Conservation (phyloP, 2,888 invertebrate genomes). For the Drosophila paracracens region DNA sequence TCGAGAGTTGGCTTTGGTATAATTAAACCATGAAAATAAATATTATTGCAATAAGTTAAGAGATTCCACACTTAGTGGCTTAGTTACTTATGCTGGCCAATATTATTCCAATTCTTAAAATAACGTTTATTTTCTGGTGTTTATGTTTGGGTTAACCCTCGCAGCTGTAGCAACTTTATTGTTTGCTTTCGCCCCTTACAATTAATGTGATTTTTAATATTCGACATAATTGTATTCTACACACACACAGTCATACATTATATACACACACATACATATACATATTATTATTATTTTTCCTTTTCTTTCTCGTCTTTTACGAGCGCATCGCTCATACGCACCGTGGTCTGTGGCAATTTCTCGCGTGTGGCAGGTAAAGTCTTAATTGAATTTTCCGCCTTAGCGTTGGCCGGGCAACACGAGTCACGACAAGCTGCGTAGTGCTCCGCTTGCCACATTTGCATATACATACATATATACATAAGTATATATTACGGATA, state of each 20-base stretch:
- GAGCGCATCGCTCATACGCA: slow-evolving; percentile 46
- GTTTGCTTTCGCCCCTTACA: slow-evolving; percentile 14
- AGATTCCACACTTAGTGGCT: not conserved
- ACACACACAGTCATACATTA: not conserved
- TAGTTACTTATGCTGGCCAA: not conserved
- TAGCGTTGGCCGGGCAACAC: slow-evolving; percentile 58
- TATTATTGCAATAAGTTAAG: not conserved
- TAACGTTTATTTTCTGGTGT: not conserved
- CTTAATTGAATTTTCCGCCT: slow-evolving; percentile 68
- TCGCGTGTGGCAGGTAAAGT: slow-evolving; percentile 64
- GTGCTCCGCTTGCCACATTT: not conserved
- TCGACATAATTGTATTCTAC: slow-evolving; percentile 33
- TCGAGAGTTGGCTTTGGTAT: not conserved
- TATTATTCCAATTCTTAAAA: not conserved
- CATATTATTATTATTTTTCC: slow-evolving; percentile 1
- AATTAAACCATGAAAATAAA: not conserved
- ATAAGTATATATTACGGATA: slow-evolving; percentile 30
- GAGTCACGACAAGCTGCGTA: slow-evolving; percentile 10
- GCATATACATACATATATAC: not conserved
- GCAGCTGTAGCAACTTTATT: slow-evolving; percentile 10
- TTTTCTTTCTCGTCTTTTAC: slow-evolving; percentile 22
- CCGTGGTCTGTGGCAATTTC: slow-evolving; percentile 29
- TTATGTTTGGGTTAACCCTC: slow-evolving; percentile 17
- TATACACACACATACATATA: not conserved
- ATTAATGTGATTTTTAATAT: slow-evolving; percentile 69